Base-by-base conservation (phyloP, 2,113 vertebrate genomes). In the Rana temporaria region DNA sequence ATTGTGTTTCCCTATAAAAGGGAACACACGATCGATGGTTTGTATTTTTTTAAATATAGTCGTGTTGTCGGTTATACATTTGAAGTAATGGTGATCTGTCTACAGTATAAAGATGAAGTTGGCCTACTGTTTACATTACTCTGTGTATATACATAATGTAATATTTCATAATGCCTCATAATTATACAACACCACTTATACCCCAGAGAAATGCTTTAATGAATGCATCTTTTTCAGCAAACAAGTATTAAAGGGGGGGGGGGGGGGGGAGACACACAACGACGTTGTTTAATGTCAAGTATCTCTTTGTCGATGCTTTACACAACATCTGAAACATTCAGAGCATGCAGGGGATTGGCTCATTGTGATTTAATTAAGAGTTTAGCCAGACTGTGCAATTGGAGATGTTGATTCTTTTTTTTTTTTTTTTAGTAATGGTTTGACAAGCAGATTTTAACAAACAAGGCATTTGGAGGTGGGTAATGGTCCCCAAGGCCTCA, bases 291-390 rank as follows among this genome's bases (percentile, higher is more conserved):
- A 74, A 48, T 68, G 63, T 32, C 24, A 57, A 4, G 30, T 66
- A 53, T 26, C 71, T 32, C 32, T 73, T 57, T 32, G 66, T 66
- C 74, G 17, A 17, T 76, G 73, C 22, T 75, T 76, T 38, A 62
- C 20, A 22, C 30, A 62, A 7, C 62, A 55, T 42, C 75, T 78
- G 17, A 65, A 66, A 24, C 30, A 63, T 66, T 52, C 11, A 11
- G 53, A 24, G 48, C 62, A 30, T 69, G 48, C 52, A 86, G 76
- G 30, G 53, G 82, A 79, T 85, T 85, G 74, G 76, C 52, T 53
- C 74, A 56, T 84, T 88, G 86, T 86, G 63, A 89, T 89, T 89
- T 91, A 89, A 90, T 91, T 87, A 90, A 84, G 82, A 85, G 26
- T 73, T 84, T 20, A 83, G 86, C 78, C 48, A 85, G 78, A 88